phyloP scores from a whole-genome alignment of 2,113 vertebrate species.

The Saguinus imperator region DNA sequence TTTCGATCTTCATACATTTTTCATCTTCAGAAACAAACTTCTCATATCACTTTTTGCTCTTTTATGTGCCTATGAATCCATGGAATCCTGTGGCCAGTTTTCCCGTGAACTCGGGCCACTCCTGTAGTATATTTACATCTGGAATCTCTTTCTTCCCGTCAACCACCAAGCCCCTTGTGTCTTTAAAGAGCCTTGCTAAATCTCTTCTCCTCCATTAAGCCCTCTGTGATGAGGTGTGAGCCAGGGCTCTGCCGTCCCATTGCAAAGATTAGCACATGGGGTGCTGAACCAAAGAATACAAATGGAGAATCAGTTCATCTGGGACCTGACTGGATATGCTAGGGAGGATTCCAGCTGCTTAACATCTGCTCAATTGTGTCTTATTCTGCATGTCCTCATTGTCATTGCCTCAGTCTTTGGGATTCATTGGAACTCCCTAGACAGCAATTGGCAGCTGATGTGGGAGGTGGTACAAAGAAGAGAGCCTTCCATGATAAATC shows the following conservation, averaged over 20 bases:
- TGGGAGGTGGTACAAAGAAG: background rate
- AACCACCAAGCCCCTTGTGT: slow-evolving; percentile 1
- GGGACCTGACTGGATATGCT: background rate
- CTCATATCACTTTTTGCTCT: background rate
- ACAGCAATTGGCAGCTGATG: background rate
- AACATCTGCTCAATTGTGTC: slow-evolving; percentile 18
- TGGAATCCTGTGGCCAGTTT: background rate
- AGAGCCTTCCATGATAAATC: background rate
- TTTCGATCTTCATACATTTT: background rate
- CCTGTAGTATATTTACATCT: slow-evolving; percentile 17
- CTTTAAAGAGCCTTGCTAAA: slow-evolving; percentile 48
- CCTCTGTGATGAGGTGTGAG: slow-evolving; percentile 63
- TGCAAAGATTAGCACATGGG: slow-evolving; percentile 55
- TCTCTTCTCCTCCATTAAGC: slow-evolving; percentile 39
- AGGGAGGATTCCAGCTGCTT: slow-evolving; percentile 52
- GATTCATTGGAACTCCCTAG: background rate
- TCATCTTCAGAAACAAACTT: background rate
- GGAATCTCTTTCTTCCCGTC: slow-evolving; percentile 49
- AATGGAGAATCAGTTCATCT: background rate
- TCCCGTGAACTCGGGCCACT: background rate
- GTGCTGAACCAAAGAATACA: background rate
- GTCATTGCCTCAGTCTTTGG: slow-evolving; percentile 3
- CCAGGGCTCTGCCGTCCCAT: slow-evolving; percentile 47
- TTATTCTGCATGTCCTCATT: background rate
- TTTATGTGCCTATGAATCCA: background rate